These are phyloP conservation scores for Drosophila pseudotakahashii DNA, from an alignment of 2,888 invertebrate genomes.

Conservation along the genomic window DNA sequence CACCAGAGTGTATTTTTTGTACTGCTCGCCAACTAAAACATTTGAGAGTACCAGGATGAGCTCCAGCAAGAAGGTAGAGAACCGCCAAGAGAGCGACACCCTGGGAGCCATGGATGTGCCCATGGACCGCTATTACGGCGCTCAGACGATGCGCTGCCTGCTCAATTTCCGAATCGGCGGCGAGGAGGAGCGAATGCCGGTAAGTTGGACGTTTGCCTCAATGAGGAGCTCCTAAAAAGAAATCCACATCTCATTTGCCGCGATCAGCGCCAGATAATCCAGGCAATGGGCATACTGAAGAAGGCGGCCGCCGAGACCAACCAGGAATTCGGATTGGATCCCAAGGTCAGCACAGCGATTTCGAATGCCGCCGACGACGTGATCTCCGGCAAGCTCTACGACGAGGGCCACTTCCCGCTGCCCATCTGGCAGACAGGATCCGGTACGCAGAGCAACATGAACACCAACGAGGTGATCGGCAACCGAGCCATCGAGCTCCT, in stretches of 20 bases:
- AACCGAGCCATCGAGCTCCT: slow-evolving; percentile 3
- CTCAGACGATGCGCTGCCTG: slow-evolving; percentile 3
- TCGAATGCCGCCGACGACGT: slow-evolving; percentile 8
- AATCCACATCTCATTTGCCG: background rate
- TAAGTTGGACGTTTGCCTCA: background rate
- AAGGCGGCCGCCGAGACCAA: slow-evolving; percentile 8
- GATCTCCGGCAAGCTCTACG: slow-evolving; percentile 8
- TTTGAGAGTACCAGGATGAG: background rate
- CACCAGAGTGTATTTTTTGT: background rate
- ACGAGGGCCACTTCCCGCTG: slow-evolving; percentile 8
- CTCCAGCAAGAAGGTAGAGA: slow-evolving; percentile 4
- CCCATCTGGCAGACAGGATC: slow-evolving; percentile 11
- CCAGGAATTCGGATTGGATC: slow-evolving; percentile 4
- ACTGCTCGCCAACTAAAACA: background rate
- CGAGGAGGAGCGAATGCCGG: slow-evolving; percentile 9
- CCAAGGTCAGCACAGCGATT: slow-evolving; percentile 6
- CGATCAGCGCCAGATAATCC: slow-evolving; percentile 1
- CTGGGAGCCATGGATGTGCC: slow-evolving; percentile 9
- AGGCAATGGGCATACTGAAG: slow-evolving; percentile 5
- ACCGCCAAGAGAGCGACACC: slow-evolving; percentile 3
- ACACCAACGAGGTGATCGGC: slow-evolving; percentile 9
- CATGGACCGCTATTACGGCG: slow-evolving; percentile 7
- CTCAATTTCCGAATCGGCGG: slow-evolving; percentile 5
- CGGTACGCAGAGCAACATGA: slow-evolving; percentile 10
- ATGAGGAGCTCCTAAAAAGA: background rate